Evolutionary conservation across 2,797 vertebrate genomes (phyloP).

Genomic region (Hephaestus fuliginosus): DNA sequence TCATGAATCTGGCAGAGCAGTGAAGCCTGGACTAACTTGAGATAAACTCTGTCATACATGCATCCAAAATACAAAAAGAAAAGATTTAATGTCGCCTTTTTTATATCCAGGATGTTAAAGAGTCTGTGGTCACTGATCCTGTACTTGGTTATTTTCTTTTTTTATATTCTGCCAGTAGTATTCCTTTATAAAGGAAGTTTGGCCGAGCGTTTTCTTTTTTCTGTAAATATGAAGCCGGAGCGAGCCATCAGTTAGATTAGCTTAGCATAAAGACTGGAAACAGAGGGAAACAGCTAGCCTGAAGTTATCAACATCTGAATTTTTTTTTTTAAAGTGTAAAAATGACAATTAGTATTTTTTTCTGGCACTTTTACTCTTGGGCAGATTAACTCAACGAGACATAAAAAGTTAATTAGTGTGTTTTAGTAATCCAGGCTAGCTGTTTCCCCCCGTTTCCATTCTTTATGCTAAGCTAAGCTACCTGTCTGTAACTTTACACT

Average conservation of each 20-base stretch:
- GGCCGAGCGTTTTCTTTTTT: background rate
- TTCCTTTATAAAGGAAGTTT: background rate
- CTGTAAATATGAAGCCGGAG: background rate
- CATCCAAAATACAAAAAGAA: too few species aligned
- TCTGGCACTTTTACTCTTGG: background rate
- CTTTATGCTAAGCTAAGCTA: background rate
- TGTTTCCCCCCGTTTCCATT: background rate
- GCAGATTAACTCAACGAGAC: background rate
- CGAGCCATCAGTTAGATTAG: background rate
- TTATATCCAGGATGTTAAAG: slow-evolving; percentile 3
- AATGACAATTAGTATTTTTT: background rate
- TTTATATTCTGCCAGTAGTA: background rate
- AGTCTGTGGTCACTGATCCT: slow-evolving; percentile 1
- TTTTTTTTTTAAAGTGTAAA: background rate
- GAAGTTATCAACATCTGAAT: background rate
- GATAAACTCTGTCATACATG: background rate
- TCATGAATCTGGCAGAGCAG: background rate
- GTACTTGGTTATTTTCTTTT: background rate
- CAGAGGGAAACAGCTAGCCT: background rate
- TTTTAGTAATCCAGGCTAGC: background rate
- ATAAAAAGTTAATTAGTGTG: background rate
- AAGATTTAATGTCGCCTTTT: background rate
- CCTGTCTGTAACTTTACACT: background rate
- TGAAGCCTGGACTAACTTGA: slow-evolving; percentile 3
- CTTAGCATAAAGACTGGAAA: background rate